A percentile compares a stretch with the other conserved stretches of the same genome.
These are phyloP conservation scores for Macrobrachium nipponense DNA, from an alignment of 1,140 invertebrate genomes.

Conservation along the genomic window DNA sequence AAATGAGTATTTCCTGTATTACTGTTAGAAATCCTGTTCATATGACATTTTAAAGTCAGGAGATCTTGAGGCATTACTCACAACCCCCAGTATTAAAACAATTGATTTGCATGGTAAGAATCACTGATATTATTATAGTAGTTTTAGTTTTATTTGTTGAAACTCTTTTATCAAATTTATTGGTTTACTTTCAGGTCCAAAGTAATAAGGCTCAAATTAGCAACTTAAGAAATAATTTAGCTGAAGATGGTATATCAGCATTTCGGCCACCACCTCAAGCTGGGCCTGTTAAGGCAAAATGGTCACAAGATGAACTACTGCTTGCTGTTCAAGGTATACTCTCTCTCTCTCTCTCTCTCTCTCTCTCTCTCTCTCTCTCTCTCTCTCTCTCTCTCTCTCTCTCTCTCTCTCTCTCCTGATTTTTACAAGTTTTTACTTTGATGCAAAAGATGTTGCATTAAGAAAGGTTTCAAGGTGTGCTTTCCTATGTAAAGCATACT, in stretches of 20 bases:
- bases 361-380: background rate
- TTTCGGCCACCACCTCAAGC: conserved; percentile 76
- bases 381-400: background rate
- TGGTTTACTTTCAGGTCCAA: conserved; percentile 80
- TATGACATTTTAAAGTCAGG: too few relatives aligned
- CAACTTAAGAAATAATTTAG: conserved; percentile 83
- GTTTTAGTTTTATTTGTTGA: too few relatives aligned
- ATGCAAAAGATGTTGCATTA: too few relatives aligned
- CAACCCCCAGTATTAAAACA: too few relatives aligned
- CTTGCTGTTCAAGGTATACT: conserved; percentile 85
- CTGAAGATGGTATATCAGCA: conserved; percentile 80
- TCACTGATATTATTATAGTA: too few relatives aligned
- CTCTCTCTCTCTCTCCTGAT: background rate
- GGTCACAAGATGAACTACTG: conserved; percentile 92
- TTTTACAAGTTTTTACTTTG: too few relatives aligned
- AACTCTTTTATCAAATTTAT: background rate
- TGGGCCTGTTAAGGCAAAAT: conserved; percentile 83
- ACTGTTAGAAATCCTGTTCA: too few relatives aligned
- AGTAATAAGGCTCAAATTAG: conserved; percentile 90
- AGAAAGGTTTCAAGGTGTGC: too few relatives aligned
- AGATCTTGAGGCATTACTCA: too few relatives aligned
- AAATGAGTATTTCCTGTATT: too few relatives aligned
- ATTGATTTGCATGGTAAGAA: too few relatives aligned
- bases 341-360: background rate
- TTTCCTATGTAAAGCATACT: too few relatives aligned